phyloP scores from a whole-genome alignment of 2,888 invertebrate species.

The Pemphredon lugubris region DNA sequence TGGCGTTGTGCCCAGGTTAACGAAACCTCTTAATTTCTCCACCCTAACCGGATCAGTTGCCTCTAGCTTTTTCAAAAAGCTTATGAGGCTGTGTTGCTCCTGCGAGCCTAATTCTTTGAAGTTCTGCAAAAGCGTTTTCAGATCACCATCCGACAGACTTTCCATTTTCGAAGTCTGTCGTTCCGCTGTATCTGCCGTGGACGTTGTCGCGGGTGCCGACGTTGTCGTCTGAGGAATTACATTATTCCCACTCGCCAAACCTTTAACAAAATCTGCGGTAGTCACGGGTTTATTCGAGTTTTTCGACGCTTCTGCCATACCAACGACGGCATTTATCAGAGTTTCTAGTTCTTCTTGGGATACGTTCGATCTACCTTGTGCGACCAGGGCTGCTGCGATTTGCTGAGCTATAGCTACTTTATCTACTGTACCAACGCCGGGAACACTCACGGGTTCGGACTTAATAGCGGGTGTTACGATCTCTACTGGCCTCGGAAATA shows the following conservation, averaged over 20 bases:
- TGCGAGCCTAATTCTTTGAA: conserved; percentile 90
- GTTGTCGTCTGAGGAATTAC: conserved; percentile 18
- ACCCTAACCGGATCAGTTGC: conserved; percentile 89
- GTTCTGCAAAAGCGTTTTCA: conserved; percentile 90
- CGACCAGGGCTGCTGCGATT: conserved; percentile 89
- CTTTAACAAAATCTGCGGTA: conserved; percentile 82
- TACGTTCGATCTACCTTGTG: conserved; percentile 91
- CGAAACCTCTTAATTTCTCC: conserved; percentile 88
- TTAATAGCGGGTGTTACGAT: conserved; percentile 64
- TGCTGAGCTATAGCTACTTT: conserved; percentile 91
- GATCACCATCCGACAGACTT: conserved; percentile 89
- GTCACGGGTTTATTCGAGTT: conserved; percentile 82
- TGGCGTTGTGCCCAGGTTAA: conserved; percentile 83
- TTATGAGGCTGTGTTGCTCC: conserved; percentile 91
- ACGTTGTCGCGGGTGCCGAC: neutral
- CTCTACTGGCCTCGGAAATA: conserved; percentile 67
- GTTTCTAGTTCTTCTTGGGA: conserved; percentile 90
- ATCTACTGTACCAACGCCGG: conserved; percentile 89
- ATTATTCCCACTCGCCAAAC: conserved; percentile 65
- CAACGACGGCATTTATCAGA: conserved; percentile 90
- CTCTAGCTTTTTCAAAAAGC: conserved; percentile 91
- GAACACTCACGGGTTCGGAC: conserved; percentile 84
- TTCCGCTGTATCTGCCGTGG: conserved; percentile 14
- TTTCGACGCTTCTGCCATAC: conserved; percentile 85
- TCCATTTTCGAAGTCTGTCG: conserved; percentile 84